These are phyloP conservation scores for Protodeltote pygarga DNA, from an alignment of 2,888 invertebrate species.

Conservation along the genomic window DNA sequence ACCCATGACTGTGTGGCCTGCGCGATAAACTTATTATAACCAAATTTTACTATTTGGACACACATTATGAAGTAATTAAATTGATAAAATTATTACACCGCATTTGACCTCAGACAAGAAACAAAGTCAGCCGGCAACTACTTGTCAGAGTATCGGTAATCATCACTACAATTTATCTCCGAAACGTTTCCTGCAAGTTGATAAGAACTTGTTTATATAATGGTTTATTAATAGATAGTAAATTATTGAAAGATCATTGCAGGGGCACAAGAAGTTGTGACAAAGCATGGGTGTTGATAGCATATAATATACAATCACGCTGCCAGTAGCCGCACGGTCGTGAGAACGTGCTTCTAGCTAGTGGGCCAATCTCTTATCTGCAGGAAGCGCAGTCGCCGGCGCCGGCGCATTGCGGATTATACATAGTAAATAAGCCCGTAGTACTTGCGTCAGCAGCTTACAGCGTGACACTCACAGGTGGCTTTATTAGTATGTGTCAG, in stretches of 20 bases:
- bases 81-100: slow-evolving; percentile 57
- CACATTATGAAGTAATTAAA: slow-evolving; percentile 62
- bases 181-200: slow-evolving; percentile 61
- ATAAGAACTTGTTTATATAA: slow-evolving; percentile 63
- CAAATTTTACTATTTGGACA: slow-evolving; percentile 45
- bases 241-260: slow-evolving; percentile 34
- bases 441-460: slow-evolving; percentile 59
- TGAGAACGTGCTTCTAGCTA: slow-evolving; percentile 68
- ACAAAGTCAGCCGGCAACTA: slow-evolving; percentile 61
- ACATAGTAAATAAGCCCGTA: slow-evolving; percentile 63
- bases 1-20: slow-evolving; percentile 36
- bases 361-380: slow-evolving; percentile 77
- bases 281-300: slow-evolving; percentile 7
- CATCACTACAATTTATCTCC: slow-evolving; percentile 64
- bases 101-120: slow-evolving; percentile 63
- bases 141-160: slow-evolving; percentile 42
- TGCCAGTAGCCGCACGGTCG: slow-evolving; percentile 50
- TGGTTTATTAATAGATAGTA: slow-evolving; percentile 53
- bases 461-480: slow-evolving; percentile 7
- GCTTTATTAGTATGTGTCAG: slow-evolving; percentile 6
- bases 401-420: slow-evolving; percentile 72
- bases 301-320: slow-evolving; percentile 17
- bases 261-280: slow-evolving; percentile 7
- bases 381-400: slow-evolving; percentile 77
- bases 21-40: slow-evolving; percentile 45